Evolutionary conservation across 2,888 invertebrate genomes (phyloP).

Genomic region (Bhutanitis thaidina): DNA sequence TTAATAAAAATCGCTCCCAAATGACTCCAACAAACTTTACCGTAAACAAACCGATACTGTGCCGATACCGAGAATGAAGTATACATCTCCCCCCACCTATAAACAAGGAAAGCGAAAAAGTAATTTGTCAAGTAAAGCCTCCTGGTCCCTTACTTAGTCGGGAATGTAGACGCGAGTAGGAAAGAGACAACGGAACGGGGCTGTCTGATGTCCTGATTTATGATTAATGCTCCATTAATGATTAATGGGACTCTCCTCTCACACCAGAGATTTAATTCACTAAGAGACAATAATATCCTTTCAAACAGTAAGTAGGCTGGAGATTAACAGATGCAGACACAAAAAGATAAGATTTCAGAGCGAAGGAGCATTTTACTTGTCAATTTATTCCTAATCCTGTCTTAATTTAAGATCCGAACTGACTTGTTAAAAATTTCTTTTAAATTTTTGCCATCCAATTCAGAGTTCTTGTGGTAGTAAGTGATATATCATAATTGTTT

Average conservation of each 20-base stretch:
- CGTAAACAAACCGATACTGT: constrained; percentile 60
- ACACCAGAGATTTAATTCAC: constrained; percentile 42
- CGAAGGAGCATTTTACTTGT: constrained; percentile 17
- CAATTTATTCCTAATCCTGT: constrained; percentile 18
- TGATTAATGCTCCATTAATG: constrained; percentile 60
- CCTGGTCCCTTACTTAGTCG: constrained; percentile 46
- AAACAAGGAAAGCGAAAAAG: constrained; percentile 69
- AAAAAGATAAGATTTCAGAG: constrained; percentile 24
- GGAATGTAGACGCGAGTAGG: constrained; percentile 40
- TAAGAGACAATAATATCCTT: constrained; percentile 34
- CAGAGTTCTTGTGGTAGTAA: not conserved
- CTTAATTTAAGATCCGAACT: constrained; percentile 12
- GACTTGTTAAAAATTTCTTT: constrained; percentile 18
- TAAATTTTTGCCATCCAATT: constrained; percentile 10
- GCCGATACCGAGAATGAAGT: constrained; percentile 39
- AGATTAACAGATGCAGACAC: constrained; percentile 27
- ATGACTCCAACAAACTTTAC: constrained; percentile 61
- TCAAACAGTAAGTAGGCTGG: constrained; percentile 25
- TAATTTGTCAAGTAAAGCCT: constrained; percentile 76
- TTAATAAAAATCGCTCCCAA: constrained; percentile 74
- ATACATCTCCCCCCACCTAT: constrained; percentile 32
- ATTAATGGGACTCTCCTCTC: constrained; percentile 44
- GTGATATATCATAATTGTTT: no score
- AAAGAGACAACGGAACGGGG: constrained; percentile 27
- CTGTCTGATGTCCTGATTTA: constrained; percentile 33